These are phyloP conservation scores for Bovichtus diacanthus DNA, from an alignment of 2,797 vertebrate genomes.

Conservation along the genomic window DNA sequence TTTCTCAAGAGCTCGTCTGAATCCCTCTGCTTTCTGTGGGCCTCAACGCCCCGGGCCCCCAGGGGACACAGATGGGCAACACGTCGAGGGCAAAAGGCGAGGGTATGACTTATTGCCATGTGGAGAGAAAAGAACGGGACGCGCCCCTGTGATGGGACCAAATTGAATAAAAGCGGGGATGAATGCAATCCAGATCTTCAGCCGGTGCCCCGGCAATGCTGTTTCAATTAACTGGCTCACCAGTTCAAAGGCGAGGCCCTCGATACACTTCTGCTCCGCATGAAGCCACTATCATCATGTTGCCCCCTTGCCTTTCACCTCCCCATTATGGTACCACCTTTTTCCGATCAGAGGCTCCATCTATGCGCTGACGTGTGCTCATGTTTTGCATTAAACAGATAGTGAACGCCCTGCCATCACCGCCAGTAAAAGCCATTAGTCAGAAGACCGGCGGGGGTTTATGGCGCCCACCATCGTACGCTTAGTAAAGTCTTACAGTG, in stretches of 20 bases:
- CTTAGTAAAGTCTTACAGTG: constrained; percentile 24
- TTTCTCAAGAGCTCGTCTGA: constrained; percentile 77
- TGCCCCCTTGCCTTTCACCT: constrained; percentile 73
- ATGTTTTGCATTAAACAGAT: constrained; percentile 83
- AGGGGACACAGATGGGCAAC: constrained; percentile 83
- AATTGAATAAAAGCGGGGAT: constrained; percentile 82
- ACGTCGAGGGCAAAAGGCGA: constrained; percentile 81
- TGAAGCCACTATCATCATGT: constrained; percentile 80
- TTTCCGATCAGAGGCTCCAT: constrained; percentile 57
- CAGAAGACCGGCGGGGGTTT: constrained; percentile 66
- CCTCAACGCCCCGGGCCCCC: constrained; percentile 54
- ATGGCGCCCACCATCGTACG: constrained; percentile 42
- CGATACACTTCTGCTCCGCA: constrained; percentile 74
- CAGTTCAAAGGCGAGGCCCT: constrained; percentile 84
- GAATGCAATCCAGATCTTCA: constrained; percentile 85
- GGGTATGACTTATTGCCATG: constrained; percentile 84
- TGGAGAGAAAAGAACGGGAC: constrained; percentile 65
- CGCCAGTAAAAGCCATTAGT: constrained; percentile 69
- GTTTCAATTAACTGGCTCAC: constrained; percentile 85
- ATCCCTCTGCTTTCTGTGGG: constrained; percentile 55
- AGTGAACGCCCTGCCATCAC: constrained; percentile 55
- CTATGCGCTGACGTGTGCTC: constrained; percentile 45
- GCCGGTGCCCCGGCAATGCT: constrained; percentile 77
- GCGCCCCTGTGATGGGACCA: constrained; percentile 70
- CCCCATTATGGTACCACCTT: constrained; percentile 71